Evolutionary conservation across 2,113 vertebrate genomes (phyloP).

Genomic region (Ahaetulla prasina): DNA sequence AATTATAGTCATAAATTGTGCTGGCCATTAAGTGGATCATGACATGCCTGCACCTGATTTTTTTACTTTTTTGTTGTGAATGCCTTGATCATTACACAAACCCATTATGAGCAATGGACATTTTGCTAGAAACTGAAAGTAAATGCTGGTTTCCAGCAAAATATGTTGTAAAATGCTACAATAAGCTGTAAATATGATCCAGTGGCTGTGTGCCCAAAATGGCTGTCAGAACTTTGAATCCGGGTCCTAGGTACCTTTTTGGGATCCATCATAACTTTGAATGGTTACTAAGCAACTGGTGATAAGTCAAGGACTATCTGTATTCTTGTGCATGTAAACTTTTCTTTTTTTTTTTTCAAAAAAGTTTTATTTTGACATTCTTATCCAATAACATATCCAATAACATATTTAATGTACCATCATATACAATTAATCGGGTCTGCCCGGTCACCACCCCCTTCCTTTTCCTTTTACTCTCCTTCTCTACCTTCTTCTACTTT

Average conservation of each 20-base stretch:
- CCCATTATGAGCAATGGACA: background rate
- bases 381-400: too few relatives aligned
- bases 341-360: too few relatives aligned
- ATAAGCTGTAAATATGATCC: background rate
- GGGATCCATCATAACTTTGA: background rate
- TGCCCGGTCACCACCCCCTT: too few relatives aligned
- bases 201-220: background rate
- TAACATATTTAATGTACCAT: too few relatives aligned
- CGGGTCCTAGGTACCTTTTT: background rate
- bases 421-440: too few relatives aligned
- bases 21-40: background rate
- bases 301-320: background rate
- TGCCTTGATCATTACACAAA: background rate
- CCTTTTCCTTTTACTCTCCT: too few relatives aligned
- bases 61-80: background rate
- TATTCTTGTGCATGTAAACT: background rate
- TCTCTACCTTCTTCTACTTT: too few relatives aligned
- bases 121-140: background rate
- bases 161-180: background rate
- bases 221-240: background rate
- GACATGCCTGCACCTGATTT: background rate
- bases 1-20: background rate
- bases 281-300: background rate
- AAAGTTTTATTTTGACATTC: too few relatives aligned
- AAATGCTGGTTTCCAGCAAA: background rate